Evolutionary conservation across 2,888 invertebrate species (phyloP), one percentile per base, ranked within the genome.

Genomic region (Acanthosepion lycidas): DNA sequence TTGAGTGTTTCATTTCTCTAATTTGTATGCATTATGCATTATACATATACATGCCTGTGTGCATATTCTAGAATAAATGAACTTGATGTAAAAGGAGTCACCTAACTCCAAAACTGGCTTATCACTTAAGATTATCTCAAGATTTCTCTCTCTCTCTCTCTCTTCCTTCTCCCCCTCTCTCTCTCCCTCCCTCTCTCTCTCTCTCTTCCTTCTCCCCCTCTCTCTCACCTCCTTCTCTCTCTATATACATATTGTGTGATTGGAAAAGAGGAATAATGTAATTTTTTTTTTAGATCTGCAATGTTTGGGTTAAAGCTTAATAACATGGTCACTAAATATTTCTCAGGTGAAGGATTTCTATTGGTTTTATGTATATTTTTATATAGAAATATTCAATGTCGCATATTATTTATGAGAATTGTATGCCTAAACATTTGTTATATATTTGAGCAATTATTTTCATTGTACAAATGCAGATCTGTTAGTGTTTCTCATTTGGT

Each of bases 281-380:
- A 55, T 20, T 78, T 78, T n/a, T n/a, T n/a, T 23, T 64, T 23
- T 64, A 64, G 26, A 64, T 6, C 26, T 64, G 23, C 59, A 78
- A 78, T 78, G n/a, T 78, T 78, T 78, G 78, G 78, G n/a, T n/a
- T 78, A 78, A 78, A n/a, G 78, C n/a, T 78, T 12, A 12, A 78
- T n/a, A n/a, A n/a, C 78, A 78, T 78, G n/a, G 20, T 78, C 78
- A n/a, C n/a, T n/a, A n/a, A 55, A 18, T 18, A 23, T 78, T 78
- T n/a, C 5, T n/a, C n/a, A 78, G n/a, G n/a, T 78, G 64, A 78
- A 9, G 28, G 78, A 78, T n/a, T 78, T 78, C n/a, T n/a, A n/a
- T 78, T 78, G n/a, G 20, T 78, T 78, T n/a, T 78, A 78, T n/a
- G n/a, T 78, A 78, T 78, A 78, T 78, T 78, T 78, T 78, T n/a